These are phyloP conservation scores for Xestoiulus laeticollis DNA, from an alignment of 2,888 invertebrate species.

Conservation along the genomic window DNA sequence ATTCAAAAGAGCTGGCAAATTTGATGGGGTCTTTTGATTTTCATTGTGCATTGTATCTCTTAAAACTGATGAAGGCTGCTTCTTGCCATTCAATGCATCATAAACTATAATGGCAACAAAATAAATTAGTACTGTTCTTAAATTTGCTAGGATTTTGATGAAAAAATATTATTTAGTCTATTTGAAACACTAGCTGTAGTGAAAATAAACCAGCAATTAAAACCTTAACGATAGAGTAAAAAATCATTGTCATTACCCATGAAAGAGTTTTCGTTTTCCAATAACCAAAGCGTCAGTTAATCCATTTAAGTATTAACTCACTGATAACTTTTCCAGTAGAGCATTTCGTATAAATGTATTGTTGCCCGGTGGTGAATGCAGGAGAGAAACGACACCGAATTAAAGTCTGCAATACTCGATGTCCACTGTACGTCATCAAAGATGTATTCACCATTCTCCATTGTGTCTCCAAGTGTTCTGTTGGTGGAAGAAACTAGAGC, in stretches of 20 bases:
- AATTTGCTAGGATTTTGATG: not conserved
- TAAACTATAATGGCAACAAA: slow-evolving; percentile 72
- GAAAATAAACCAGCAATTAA: no score
- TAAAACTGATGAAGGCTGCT: not conserved
- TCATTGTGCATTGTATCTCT: not conserved
- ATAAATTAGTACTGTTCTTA: not conserved
- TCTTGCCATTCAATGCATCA: slow-evolving; percentile 78
- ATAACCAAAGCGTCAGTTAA: no score
- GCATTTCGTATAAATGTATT: slow-evolving; percentile 84
- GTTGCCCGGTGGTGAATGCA: slow-evolving; percentile 77
- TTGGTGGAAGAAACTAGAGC: not conserved
- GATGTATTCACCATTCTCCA: slow-evolving; percentile 77
- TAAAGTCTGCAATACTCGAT: slow-evolving; percentile 82
- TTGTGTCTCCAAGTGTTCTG: not conserved
- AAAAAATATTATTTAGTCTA: no score
- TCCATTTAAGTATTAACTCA: slow-evolving; percentile 69
- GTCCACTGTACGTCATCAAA: slow-evolving; percentile 84
- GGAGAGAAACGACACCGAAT: slow-evolving; percentile 86
- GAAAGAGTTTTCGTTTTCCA: no score
- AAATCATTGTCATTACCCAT: no score
- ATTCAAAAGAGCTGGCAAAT: slow-evolving; percentile 20
- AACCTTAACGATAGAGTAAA: no score
- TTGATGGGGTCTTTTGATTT: not conserved
- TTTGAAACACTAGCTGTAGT: slow-evolving; percentile 46
- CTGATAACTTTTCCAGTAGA: slow-evolving; percentile 79